Evolutionary conservation across 1,140 invertebrate genomes (phyloP).

Genomic region (Pantala flavescens): DNA sequence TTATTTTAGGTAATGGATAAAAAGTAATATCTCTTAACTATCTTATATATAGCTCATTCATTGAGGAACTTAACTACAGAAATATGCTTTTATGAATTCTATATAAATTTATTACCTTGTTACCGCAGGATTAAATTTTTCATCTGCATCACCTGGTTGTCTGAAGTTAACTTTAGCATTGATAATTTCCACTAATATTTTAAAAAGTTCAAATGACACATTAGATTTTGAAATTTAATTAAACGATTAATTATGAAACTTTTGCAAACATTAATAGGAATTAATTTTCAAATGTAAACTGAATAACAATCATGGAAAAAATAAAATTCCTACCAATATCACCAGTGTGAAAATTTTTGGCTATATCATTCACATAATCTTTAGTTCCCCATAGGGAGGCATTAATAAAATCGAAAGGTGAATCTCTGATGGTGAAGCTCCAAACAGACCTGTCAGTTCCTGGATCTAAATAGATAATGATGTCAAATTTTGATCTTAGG

Average conservation of each 20-base stretch:
- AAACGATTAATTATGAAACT: conserved; percentile 19
- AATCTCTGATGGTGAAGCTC: conserved; percentile 58
- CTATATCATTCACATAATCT: conserved; percentile 44
- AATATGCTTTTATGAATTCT: too few relatives aligned
- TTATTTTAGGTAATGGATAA: too few relatives aligned
- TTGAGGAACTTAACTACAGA: too few relatives aligned
- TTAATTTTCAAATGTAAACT: conserved; percentile 17
- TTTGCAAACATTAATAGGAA: not conserved
- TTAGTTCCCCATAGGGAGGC: conserved; percentile 53
- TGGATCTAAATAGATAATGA: conserved; percentile 13
- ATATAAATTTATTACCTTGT: conserved; percentile 24
- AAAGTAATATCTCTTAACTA: too few relatives aligned
- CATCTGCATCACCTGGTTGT: conserved; percentile 40
- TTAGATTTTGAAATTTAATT: conserved; percentile 16
- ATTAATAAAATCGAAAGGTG: conserved; percentile 53
- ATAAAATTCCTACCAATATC: conserved; percentile 44
- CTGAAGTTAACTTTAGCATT: conserved; percentile 44
- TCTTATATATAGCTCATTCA: too few relatives aligned
- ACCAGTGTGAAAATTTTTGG: conserved; percentile 47
- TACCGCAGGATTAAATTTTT: conserved; percentile 48
- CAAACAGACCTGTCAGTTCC: conserved; percentile 43
- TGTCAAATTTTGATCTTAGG: not conserved
- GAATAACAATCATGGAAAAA: not conserved
- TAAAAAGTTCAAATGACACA: conserved; percentile 19
- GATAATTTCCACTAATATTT: conserved; percentile 44